These are phyloP conservation scores for Myoxocephalus aenaeus DNA, from an alignment of 2,797 vertebrate species.

Conservation along the genomic window DNA sequence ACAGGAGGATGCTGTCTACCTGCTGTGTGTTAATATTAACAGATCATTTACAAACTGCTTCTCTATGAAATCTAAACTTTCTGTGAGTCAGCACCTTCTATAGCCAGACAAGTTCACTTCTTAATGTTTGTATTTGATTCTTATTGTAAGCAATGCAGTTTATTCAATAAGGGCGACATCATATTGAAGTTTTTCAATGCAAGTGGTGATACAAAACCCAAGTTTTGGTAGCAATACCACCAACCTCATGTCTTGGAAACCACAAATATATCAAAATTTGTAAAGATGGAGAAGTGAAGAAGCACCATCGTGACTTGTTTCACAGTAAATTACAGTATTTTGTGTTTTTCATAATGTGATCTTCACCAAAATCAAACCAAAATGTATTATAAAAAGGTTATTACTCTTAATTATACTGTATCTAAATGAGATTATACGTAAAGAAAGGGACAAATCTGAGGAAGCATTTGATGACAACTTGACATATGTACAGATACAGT, in stretches of 20 bases:
- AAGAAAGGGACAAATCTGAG: neutral
- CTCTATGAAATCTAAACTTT: neutral
- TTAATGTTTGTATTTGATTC: conserved; percentile 5
- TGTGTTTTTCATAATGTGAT: neutral
- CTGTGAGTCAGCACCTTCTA: neutral
- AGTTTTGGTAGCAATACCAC: too few species aligned
- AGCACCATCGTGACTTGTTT: neutral
- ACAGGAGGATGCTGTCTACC: neutral
- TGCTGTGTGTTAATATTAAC: neutral
- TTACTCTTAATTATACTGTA: neutral
- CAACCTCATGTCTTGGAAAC: neutral
- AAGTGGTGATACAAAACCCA: too few species aligned
- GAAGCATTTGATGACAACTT: neutral
- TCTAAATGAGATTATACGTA: neutral
- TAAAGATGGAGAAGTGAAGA: neutral
- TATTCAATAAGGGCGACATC: neutral
- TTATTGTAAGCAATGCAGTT: neutral
- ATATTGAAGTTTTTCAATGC: neutral
- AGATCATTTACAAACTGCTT: neutral
- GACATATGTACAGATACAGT: neutral
- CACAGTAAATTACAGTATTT: neutral
- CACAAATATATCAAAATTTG: neutral
- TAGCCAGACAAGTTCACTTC: neutral
- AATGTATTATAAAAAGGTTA: neutral
- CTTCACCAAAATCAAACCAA: neutral